A percentile compares a stretch with the other conserved stretches of the same genome.
These are phyloP conservation scores for Drosophila borealis DNA, from an alignment of 2,888 invertebrate species.

Conservation along the genomic window DNA sequence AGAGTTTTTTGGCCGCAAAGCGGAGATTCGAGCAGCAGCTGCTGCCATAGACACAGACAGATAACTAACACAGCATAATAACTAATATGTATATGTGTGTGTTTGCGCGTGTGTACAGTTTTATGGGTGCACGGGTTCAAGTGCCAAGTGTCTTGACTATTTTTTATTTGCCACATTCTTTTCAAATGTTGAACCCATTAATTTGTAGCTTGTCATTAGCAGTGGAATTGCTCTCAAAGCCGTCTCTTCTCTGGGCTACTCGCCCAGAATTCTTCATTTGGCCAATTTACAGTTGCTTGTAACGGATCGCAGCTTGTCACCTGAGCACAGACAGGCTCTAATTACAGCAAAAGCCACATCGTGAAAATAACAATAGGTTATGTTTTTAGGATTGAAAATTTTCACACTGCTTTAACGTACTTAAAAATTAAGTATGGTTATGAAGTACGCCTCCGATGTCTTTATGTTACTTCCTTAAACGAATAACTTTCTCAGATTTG, in stretches of 20 bases:
- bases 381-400: not conserved
- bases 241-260: conserved; percentile 45
- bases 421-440: no score
- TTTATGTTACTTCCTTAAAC: no score
- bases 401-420: not conserved
- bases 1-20: conserved; percentile 70
- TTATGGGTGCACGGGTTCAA: conserved; percentile 78
- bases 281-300: conserved; percentile 35
- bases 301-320: conserved; percentile 14
- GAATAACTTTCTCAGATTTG: no score
- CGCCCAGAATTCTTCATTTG: conserved; percentile 24
- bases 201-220: conserved; percentile 61
- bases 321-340: conserved; percentile 1
- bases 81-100: conserved; percentile 25
- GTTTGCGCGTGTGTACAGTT: conserved; percentile 26
- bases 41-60: conserved; percentile 41
- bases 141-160: conserved; percentile 74
- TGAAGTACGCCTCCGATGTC: no score
- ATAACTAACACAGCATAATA: conserved; percentile 38
- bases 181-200: conserved; percentile 70
- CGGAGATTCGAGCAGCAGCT: conserved; percentile 51
- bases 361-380: no score
- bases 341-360: not conserved
- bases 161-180: conserved; percentile 75
- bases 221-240: conserved; percentile 49